A percentile compares a stretch with the other conserved stretches of the same genome.
phyloP scores from a whole-genome alignment of 2,797 vertebrate species.

The Sparus aurata region DNA sequence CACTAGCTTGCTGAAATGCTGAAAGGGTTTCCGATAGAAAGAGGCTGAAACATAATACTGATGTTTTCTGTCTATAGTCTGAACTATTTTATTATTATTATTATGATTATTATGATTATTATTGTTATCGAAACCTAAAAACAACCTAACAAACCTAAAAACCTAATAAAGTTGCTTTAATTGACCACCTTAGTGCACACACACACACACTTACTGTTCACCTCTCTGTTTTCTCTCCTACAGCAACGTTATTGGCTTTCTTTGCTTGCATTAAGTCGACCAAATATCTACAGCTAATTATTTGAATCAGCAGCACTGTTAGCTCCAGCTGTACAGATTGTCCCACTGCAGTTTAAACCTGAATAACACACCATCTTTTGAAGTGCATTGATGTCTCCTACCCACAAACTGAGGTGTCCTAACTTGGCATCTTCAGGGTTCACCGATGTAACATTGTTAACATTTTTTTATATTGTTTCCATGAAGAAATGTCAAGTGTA shows the following conservation, averaged over 20 bases:
- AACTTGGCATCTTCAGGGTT: neutral
- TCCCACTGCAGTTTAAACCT: neutral
- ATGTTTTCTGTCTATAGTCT: neutral
- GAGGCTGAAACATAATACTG: neutral
- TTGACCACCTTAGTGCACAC: no score
- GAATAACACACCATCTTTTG: neutral
- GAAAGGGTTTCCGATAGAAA: neutral
- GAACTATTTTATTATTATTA: no score
- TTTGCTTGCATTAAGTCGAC: no score
- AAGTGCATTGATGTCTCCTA: neutral
- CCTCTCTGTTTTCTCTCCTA: no score
- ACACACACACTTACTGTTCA: no score
- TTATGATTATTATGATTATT: no score
- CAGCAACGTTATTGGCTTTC: no score
- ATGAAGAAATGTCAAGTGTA: neutral
- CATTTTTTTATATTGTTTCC: neutral
- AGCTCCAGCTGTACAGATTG: neutral
- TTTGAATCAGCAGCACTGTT: neutral
- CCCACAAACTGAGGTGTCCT: neutral
- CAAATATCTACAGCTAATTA: no score
- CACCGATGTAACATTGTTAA: neutral
- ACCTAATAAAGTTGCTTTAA: no score
- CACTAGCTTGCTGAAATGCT: neutral
- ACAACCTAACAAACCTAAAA: no score
- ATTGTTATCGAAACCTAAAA: no score